Percentiles rank a stretch among this genome's conserved stretches.
Conservation (phyloP, 2,888 invertebrate genomes). For the Temnothorax unifasciatus region DNA sequence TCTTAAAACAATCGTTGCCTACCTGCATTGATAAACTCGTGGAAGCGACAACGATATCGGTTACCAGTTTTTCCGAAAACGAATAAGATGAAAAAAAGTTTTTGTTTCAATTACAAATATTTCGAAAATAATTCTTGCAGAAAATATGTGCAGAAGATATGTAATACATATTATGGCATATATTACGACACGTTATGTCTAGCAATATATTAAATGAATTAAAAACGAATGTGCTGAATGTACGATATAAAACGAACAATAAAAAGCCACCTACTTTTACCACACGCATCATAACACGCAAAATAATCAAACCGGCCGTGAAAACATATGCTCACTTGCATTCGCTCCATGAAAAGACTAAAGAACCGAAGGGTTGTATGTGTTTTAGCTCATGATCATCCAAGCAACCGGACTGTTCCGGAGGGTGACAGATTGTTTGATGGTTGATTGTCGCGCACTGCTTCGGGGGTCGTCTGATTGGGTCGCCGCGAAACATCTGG, state of each 20-base stretch:
- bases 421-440: constrained; percentile 85
- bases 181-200: neutral
- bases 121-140: neutral
- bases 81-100: neutral
- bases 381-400: constrained; percentile 76
- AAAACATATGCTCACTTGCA: constrained; percentile 84
- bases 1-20: constrained; percentile 25
- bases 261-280: constrained; percentile 8
- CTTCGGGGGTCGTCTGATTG: constrained; percentile 86
- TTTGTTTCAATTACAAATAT: neutral
- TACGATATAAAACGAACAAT: constrained; percentile 8
- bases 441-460: constrained; percentile 85
- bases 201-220: no score
- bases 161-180: neutral
- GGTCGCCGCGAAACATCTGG: constrained; percentile 86
- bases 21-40: constrained; percentile 14
- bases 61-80: neutral
- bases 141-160: neutral
- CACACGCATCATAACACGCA: constrained; percentile 27
- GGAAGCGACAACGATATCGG: neutral
- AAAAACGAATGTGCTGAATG: neutral
- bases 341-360: constrained; percentile 71
- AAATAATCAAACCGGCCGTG: constrained; percentile 83
- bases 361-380: constrained; percentile 73
- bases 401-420: constrained; percentile 73